A percentile compares a stretch with the other conserved stretches of the same genome.
Conservation (phyloP, 2,797 vertebrate genomes). For the Thunnus albacares region DNA sequence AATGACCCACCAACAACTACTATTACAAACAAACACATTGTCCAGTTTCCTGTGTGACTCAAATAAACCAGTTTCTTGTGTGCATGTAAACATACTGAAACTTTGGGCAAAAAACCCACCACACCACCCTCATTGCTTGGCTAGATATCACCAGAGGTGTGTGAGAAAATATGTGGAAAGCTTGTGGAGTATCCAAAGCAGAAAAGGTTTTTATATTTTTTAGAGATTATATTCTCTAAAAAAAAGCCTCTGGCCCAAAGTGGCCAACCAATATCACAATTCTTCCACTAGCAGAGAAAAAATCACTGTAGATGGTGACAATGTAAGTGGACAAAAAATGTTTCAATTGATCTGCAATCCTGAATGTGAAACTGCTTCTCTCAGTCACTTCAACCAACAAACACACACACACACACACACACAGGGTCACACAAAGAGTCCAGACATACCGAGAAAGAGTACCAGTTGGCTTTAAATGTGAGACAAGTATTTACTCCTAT, state of each 20-base stretch:
- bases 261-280: too few relatives aligned
- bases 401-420: not conserved
- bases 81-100: not conserved
- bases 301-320: not conserved
- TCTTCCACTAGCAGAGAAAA: not conserved
- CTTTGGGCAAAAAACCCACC: too few relatives aligned
- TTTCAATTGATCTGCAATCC: not conserved
- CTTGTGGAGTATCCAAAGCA: not conserved
- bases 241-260: too few relatives aligned
- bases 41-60: not conserved
- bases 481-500: conserved; percentile 6
- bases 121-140: too few relatives aligned
- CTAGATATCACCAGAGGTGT: too few relatives aligned
- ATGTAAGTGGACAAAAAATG: not conserved
- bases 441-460: not conserved
- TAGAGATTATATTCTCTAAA: too few relatives aligned
- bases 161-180: too few relatives aligned
- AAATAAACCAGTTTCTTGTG: not conserved
- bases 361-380: not conserved
- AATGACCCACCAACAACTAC: too few relatives aligned
- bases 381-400: not conserved
- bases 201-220: too few relatives aligned
- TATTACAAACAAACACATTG: not conserved
- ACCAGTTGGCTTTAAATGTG: conserved; percentile 21
- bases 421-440: not conserved